These are phyloP conservation scores for Anniella stebbinsi DNA, from an alignment of 2,797 vertebrate genomes.

Conservation along the genomic window DNA sequence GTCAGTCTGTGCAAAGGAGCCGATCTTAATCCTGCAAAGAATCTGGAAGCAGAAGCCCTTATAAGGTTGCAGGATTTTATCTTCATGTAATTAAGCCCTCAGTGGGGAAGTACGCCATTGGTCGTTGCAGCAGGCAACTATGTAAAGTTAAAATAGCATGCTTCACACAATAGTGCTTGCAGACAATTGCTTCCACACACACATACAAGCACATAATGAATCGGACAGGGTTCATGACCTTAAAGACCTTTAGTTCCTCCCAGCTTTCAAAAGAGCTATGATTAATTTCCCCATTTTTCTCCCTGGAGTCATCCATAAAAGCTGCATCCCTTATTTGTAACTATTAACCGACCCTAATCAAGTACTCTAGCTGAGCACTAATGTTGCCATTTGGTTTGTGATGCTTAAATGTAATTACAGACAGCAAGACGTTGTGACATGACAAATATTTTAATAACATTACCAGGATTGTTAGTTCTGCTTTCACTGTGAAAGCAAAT, in stretches of 20 bases:
- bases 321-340: slow-evolving; percentile 62
- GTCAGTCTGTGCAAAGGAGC: no score
- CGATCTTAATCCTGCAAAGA: no score
- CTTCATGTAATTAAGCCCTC: background rate
- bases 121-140: slow-evolving; percentile 28
- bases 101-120: slow-evolving; percentile 34
- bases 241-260: slow-evolving; percentile 50
- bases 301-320: slow-evolving; percentile 59
- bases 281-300: slow-evolving; percentile 64
- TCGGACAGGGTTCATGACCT: slow-evolving; percentile 47
- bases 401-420: slow-evolving; percentile 75
- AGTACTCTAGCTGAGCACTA: slow-evolving; percentile 63
- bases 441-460: slow-evolving; percentile 76
- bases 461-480: slow-evolving; percentile 71
- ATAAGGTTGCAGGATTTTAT: no score
- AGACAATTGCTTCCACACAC: background rate
- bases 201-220: background rate
- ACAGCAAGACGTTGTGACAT: slow-evolving; percentile 72
- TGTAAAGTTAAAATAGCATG: slow-evolving; percentile 43
- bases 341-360: slow-evolving; percentile 68
- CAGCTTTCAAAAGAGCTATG: slow-evolving; percentile 60
- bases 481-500: slow-evolving; percentile 71
- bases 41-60: no score
- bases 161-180: slow-evolving; percentile 24
- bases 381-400: slow-evolving; percentile 65